Conservation (phyloP, 2,113 vertebrate genomes). For the Sapajus apella region DNA sequence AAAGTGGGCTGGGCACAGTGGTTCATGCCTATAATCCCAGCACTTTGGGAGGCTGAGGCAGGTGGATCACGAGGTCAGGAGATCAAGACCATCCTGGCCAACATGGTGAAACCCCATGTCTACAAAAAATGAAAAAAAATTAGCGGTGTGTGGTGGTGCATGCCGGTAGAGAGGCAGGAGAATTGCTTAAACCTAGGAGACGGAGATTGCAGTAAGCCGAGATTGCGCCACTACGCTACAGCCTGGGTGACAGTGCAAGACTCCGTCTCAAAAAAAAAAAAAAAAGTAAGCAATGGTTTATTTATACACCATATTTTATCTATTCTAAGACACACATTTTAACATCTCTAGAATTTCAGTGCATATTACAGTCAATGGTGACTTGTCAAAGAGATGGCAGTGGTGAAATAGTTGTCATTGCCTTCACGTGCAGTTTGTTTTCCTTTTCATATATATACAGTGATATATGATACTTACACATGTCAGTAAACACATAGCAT, state of each 20-base stretch:
- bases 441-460: not conserved
- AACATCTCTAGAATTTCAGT: conserved; percentile 27
- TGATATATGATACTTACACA: not conserved
- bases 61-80: no score
- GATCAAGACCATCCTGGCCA: no score
- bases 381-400: not conserved
- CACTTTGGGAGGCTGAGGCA: no score
- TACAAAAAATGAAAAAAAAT: no score
- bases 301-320: not conserved
- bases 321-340: conserved; percentile 38
- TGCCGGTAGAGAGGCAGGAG: no score
- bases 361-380: not conserved
- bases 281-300: not conserved
- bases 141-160: no score
- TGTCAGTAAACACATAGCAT: not conserved
- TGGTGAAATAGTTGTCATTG: conserved; percentile 36
- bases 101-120: no score
- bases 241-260: no score
- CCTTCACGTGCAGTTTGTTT: not conserved
- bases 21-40: no score
- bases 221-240: no score
- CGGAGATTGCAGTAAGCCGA: no score
- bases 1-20: not conserved
- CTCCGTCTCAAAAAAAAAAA: not conserved
- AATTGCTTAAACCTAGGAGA: no score